A percentile compares a stretch with the other conserved stretches of the same genome.
Evolutionary conservation across 2,888 invertebrate genomes (phyloP).

Genomic region (Reticulitermes lucifugus): DNA sequence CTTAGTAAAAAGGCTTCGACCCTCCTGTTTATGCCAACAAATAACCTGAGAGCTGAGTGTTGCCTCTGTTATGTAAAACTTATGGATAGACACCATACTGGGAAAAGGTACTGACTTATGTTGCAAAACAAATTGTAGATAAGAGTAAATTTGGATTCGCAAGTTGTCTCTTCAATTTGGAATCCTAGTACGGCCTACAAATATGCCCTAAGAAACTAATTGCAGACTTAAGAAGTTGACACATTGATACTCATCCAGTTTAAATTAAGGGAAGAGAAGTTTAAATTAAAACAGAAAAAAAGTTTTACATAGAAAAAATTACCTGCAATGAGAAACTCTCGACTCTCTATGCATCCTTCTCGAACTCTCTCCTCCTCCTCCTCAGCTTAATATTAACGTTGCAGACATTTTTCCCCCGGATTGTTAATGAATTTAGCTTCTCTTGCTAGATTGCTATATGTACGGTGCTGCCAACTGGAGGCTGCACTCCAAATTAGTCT

Average conservation of each 20-base stretch:
- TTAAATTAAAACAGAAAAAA: constrained; percentile 48
- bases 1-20: too few species aligned
- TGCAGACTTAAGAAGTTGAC: background rate
- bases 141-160: background rate
- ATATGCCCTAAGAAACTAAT: background rate
- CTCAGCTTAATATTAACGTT: constrained; percentile 49
- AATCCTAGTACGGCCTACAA: background rate
- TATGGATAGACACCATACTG: too few species aligned
- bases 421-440: constrained; percentile 54
- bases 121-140: background rate
- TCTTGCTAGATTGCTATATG: constrained; percentile 51
- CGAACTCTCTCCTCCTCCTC: constrained; percentile 37
- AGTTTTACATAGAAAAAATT: constrained; percentile 41
- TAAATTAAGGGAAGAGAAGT: constrained; percentile 35
- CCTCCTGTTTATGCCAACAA: too few species aligned
- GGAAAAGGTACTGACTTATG: background rate
- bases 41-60: too few species aligned
- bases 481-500: constrained; percentile 51
- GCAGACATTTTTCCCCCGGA: constrained; percentile 51
- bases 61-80: too few species aligned
- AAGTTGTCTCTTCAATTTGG: background rate
- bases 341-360: constrained; percentile 11
- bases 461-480: constrained; percentile 42
- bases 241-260: constrained; percentile 3
- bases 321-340: constrained; percentile 41